Base-by-base conservation (phyloP, 2,888 invertebrate species). In the Tortricodes alternella region DNA sequence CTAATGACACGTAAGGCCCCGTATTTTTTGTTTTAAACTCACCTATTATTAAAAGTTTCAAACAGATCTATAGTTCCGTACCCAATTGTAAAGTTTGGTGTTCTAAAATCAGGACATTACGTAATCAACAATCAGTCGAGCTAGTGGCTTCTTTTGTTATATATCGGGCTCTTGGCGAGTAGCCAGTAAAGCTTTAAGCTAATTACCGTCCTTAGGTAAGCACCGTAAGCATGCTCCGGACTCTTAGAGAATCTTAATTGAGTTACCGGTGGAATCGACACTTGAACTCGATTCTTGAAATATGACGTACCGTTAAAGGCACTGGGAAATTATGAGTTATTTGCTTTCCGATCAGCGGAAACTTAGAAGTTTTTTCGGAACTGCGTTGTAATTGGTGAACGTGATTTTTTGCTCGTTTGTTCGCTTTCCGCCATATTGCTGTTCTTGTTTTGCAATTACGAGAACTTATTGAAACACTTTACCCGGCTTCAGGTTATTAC, bases 111-210 rank as follows among this genome's bases (percentile, higher is more conserved):
- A 34, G 6, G 15, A 39, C 39, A 15, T 50, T 3, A 13, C 34
- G 13, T 27, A 48, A 55, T 48, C 16, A 43, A 44, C 29, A 44
- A 44, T 24, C 18, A 43, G 37, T 11, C 18, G n/a, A 16, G 29
- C n/a, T 11, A 11, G 24, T 35, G 23, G 37, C 58, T 67, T 67
- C 62, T 68, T 67, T 41, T 7, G 18, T 34, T 38, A 51, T 39
- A 41, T 41, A 57, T 41, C 37, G 16, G 34, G n/a, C 34, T 58
- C 73, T 74, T 80, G 81, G 81, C 77, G 64, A 70, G 68, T 67
- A 62, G 66, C 80, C 80, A 80, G 63, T 62, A 72, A 73, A 71
- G 76, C 76, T 74, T 69, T 78, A 75, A 68, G 76, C 71, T 80
- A 79, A 81, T 81, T 76, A 77, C 66, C 51, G 52, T 29, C 56